Conservation (phyloP, 2,888 invertebrate genomes). For the Leptura quadrifasciata region DNA sequence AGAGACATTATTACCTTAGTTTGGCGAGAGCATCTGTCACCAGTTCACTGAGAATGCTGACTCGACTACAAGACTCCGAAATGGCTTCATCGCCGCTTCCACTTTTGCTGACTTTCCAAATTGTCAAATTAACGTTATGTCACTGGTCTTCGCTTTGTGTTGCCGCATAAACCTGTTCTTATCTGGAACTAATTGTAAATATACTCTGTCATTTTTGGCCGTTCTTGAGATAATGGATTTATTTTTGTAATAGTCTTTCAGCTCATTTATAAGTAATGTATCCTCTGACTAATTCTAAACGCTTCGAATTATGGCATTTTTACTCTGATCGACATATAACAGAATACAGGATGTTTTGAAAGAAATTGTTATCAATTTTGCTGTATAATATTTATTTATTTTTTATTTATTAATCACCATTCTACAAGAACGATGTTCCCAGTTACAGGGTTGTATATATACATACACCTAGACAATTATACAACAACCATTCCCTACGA, state of each 20-base stretch:
- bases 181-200: constrained; percentile 14
- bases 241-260: neutral
- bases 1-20: constrained; percentile 73
- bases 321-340: no score
- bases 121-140: constrained; percentile 66
- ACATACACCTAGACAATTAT: no score
- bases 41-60: constrained; percentile 50
- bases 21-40: constrained; percentile 69
- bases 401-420: no score
- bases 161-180: constrained; percentile 29
- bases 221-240: neutral
- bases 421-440: no score
- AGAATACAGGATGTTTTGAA: no score
- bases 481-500: no score
- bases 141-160: constrained; percentile 43
- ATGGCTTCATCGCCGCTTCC: constrained; percentile 61
- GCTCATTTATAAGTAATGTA: neutral
- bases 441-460: no score
- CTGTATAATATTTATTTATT: no score
- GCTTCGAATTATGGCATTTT: neutral
- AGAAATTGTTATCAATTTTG: no score
- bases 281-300: neutral
- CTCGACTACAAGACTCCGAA: constrained; percentile 51
- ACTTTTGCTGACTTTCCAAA: constrained; percentile 64
- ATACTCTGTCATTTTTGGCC: neutral